phyloP scores from a whole-genome alignment of 2,888 invertebrate genomes.

The Germaria angustata region DNA sequence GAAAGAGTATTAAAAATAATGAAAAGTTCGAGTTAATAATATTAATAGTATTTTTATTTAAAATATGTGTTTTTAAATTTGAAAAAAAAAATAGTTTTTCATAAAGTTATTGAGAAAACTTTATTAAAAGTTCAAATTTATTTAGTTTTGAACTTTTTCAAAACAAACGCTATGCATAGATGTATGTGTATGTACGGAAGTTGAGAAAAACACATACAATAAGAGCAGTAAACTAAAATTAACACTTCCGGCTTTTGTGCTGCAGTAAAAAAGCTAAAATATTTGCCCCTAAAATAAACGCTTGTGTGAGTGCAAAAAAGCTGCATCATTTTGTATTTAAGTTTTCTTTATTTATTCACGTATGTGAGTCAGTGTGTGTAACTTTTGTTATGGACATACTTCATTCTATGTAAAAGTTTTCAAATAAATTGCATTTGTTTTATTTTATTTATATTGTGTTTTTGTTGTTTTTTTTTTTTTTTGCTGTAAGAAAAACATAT shows the following conservation, averaged over 20 bases:
- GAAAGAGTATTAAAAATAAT: too few relatives aligned
- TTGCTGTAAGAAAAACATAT: not conserved
- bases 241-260: slow-evolving; percentile 37
- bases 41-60: not conserved
- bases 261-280: slow-evolving; percentile 24
- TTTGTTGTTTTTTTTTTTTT: too few relatives aligned
- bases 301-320: not conserved
- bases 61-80: not conserved
- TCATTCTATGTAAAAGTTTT: slow-evolving; percentile 36
- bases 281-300: slow-evolving; percentile 9
- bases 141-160: slow-evolving; percentile 19
- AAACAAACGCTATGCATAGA: not conserved
- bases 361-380: not conserved
- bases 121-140: slow-evolving; percentile 44
- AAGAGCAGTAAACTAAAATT: slow-evolving; percentile 29
- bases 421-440: slow-evolving; percentile 45
- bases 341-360: not conserved
- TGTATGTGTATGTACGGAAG: too few relatives aligned
- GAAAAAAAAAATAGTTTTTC: too few relatives aligned
- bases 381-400: slow-evolving; percentile 20
- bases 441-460: too few relatives aligned
- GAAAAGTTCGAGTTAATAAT: not conserved
- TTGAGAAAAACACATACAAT: not conserved
- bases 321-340: slow-evolving; percentile 12
- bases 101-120: slow-evolving; percentile 24